Conservation (phyloP, 2,888 invertebrate species). For the Tachina grossa region DNA sequence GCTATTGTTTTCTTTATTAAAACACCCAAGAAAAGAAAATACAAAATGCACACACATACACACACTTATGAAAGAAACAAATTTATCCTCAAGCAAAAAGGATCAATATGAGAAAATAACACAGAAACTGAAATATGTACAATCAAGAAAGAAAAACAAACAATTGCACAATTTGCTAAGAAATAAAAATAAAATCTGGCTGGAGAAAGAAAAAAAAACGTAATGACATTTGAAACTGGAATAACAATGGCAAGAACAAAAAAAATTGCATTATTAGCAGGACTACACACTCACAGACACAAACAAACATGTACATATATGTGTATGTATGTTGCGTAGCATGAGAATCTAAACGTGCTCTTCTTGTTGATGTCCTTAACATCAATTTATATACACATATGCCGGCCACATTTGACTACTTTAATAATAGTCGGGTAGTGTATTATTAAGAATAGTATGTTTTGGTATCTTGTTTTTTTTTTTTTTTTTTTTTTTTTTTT, state of each 20-base stretch:
- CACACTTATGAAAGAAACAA: not conserved
- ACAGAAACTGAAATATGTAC: constrained; percentile 18
- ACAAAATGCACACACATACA: not conserved
- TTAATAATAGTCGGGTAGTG: not conserved
- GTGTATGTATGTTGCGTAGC: not conserved
- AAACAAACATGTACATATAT: too few relatives aligned
- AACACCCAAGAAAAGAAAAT: constrained; percentile 24
- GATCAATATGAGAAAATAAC: constrained; percentile 34
- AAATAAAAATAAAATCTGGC: constrained; percentile 48
- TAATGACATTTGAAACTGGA: constrained; percentile 28
- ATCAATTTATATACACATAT: constrained; percentile 46
- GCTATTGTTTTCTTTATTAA: constrained; percentile 60
- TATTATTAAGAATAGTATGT: not conserved
- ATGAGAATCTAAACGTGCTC: not conserved
- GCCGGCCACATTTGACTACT: constrained; percentile 52
- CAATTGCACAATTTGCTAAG: constrained; percentile 67
- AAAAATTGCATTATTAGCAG: constrained; percentile 7
- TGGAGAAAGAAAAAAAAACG: not conserved
- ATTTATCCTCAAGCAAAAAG: constrained; percentile 57
- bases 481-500: not conserved
- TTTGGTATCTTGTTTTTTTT: too few relatives aligned
- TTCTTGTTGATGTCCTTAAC: constrained; percentile 40
- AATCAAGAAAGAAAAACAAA: constrained; percentile 57
- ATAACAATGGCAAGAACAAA: constrained; percentile 12
- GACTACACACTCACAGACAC: constrained; percentile 29